Evolutionary conservation across 2,888 invertebrate species (phyloP).

Genomic region (Chaetoderma sp.): DNA sequence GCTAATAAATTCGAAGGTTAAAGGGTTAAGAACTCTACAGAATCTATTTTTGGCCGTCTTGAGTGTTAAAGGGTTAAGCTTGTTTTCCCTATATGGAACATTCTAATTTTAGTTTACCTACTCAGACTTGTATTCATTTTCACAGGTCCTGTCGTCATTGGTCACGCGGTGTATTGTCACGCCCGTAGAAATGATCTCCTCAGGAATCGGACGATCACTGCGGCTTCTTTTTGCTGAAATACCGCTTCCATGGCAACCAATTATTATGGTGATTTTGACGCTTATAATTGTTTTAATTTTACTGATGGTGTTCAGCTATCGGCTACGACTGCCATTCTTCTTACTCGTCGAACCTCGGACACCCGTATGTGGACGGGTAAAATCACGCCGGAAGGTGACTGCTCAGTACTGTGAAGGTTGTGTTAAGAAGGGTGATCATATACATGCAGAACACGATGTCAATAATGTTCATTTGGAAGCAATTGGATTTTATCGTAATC

Average conservation of each 20-base stretch:
- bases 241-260: constrained; percentile 59
- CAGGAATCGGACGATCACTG: constrained; percentile 49
- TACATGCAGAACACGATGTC: too few species aligned
- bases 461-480: too few species aligned
- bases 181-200: constrained; percentile 47
- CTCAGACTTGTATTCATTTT: too few species aligned
- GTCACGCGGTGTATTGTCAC: constrained; percentile 50
- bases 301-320: constrained; percentile 50
- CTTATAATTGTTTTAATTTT: constrained; percentile 34
- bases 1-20: too few species aligned
- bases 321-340: constrained; percentile 47
- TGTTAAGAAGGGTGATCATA: too few species aligned
- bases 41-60: too few species aligned
- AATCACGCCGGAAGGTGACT: not conserved
- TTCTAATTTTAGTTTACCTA: too few species aligned
- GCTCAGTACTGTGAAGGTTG: too few species aligned
- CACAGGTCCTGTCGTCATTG: constrained; percentile 58
- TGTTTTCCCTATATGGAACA: too few species aligned
- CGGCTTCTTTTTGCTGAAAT: constrained; percentile 54
- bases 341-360: constrained; percentile 54
- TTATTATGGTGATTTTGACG: constrained; percentile 43
- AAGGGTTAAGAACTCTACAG: too few species aligned
- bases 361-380: constrained; percentile 26
- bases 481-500: too few species aligned
- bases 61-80: too few species aligned